These are phyloP conservation scores for Strigamia transsilvanica DNA, from an alignment of 2,888 invertebrate genomes.

Conservation along the genomic window DNA sequence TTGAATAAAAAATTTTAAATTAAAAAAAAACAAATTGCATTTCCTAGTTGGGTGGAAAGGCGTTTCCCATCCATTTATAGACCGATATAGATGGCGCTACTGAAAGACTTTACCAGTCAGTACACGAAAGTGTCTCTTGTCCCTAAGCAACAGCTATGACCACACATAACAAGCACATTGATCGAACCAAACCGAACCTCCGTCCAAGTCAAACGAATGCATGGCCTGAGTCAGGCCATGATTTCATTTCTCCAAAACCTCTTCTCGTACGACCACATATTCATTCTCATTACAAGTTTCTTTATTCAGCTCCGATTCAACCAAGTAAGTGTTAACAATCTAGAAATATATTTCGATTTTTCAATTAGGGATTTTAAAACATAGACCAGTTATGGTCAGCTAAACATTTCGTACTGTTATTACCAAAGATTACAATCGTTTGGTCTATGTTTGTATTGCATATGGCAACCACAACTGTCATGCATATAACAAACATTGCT, in stretches of 20 bases:
- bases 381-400: too few species aligned
- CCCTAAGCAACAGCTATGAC: slow-evolving; percentile 43
- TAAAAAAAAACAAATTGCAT: background rate
- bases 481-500: too few species aligned
- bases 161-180: slow-evolving; percentile 41
- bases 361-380: background rate
- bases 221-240: slow-evolving; percentile 45
- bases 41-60: background rate
- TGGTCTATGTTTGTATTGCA: too few species aligned
- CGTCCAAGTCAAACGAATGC: background rate
- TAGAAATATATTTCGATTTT: too few species aligned
- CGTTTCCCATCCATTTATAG: background rate
- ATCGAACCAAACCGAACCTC: background rate
- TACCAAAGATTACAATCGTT: too few species aligned
- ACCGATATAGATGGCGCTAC: slow-evolving; percentile 2
- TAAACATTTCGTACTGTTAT: too few species aligned
- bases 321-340: background rate
- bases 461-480: too few species aligned
- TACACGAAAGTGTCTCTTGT: background rate
- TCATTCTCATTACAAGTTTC: background rate
- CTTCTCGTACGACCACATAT: background rate
- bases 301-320: background rate
- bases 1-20: too few species aligned
- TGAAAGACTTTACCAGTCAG: background rate
- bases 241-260: slow-evolving; percentile 24